Base-by-base conservation (phyloP, 2,888 invertebrate species). In the Choristoneura rosaceana region DNA sequence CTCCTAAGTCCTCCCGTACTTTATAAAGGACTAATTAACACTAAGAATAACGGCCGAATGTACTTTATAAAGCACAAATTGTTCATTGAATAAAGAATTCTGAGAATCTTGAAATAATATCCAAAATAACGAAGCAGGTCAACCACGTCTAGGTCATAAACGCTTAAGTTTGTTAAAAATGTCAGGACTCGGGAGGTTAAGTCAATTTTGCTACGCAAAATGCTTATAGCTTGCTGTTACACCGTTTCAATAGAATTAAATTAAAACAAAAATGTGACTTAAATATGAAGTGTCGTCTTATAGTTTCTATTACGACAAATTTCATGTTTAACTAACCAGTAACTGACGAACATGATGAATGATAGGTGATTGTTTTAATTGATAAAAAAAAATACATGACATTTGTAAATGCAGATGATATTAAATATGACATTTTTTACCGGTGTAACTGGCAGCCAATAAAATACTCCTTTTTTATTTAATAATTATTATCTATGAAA, bases 401-500 rank as follows among this genome's bases (percentile, higher is more conserved):
- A 34, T 14, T 33, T 59, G 34, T 59, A 59, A 59, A 34, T 34
- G 17, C 41, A 15, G 41, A 41, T 61, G 10, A 8, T 58, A 5
- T 4, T 12, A 4, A n/a, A 38, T 2, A 4, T 10, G n/a, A n/a
- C 3, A 52, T 64, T 52, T 65, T 33, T 14, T 41, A 60, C 73
- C 70, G 71, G 58, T 75, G 74, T 71, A 61, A 59, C 75, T 76
- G 75, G 74, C 71, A 74, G 69, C 17, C 73, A 68, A 43, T 58
- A 60, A 61, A 25, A 55, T 12, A 17, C 25, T 55, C 10, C 12
- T 71, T 12, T 12, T 43, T 73, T 74, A 77, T 74, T 64, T 76
- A 25, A 38, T 61, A 78, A 79, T 87, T 38, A 34, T 34, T 38
- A 7, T 75, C 76, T 84, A 84, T 79, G 74, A 80, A 79, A 79